Evolutionary conservation across 2,797 vertebrate genomes (phyloP).

Genomic region (Cyprinodon diabolis): DNA sequence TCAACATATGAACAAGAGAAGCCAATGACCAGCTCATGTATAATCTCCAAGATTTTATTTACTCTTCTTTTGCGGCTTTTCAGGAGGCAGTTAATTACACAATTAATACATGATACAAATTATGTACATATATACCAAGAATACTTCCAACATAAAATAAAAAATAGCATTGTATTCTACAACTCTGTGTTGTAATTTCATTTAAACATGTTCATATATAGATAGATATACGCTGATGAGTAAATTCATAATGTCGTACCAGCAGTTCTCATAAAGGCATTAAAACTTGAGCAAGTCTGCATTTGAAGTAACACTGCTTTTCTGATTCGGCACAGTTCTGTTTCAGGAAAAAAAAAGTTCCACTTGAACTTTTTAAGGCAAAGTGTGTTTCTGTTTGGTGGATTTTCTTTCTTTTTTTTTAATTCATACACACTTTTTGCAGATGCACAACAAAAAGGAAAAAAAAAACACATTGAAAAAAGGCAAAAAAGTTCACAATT

Average conservation of each 20-base stretch:
- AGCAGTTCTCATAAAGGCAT: slow-evolving; percentile 85
- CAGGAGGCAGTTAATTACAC: slow-evolving; percentile 87
- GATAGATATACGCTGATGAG: slow-evolving; percentile 85
- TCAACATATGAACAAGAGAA: slow-evolving; percentile 7
- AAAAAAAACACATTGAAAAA: slow-evolving; percentile 70
- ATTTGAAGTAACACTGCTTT: slow-evolving; percentile 84
- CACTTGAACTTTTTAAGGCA: slow-evolving; percentile 85
- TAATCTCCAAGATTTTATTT: slow-evolving; percentile 85
- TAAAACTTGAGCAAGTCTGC: slow-evolving; percentile 83
- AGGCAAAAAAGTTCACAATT: slow-evolving; percentile 84
- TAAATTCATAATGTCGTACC: slow-evolving; percentile 85
- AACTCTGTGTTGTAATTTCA: slow-evolving; percentile 83
- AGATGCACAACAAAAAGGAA: slow-evolving; percentile 78
- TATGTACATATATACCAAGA: slow-evolving; percentile 87
- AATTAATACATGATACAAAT: slow-evolving; percentile 86
- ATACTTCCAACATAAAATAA: slow-evolving; percentile 86
- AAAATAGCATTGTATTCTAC: slow-evolving; percentile 84
- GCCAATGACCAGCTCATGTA: slow-evolving; percentile 58
- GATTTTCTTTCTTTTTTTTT: slow-evolving; percentile 62
- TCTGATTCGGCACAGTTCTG: slow-evolving; percentile 86
- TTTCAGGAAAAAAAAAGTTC: slow-evolving; percentile 81
- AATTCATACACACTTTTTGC: slow-evolving; percentile 87
- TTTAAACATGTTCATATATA: slow-evolving; percentile 85
- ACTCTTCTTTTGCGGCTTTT: slow-evolving; percentile 83
- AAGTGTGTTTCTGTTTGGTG: slow-evolving; percentile 88